phyloP scores from a whole-genome alignment of 2,113 vertebrate genomes.

The Daphoenositta chrysoptera region DNA sequence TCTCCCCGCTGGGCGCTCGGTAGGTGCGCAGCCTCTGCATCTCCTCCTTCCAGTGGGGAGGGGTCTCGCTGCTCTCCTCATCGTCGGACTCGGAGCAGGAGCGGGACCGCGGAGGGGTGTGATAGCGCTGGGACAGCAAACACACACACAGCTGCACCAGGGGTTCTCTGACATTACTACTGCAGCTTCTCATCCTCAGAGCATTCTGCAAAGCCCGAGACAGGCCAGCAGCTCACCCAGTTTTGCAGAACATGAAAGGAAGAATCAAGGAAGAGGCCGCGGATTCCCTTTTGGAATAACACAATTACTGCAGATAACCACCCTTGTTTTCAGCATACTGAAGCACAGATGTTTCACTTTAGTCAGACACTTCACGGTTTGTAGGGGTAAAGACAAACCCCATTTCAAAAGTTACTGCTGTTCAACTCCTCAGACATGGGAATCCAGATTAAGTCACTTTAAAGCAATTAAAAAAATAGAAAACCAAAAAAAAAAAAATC shows the following conservation, averaged over 20 bases:
- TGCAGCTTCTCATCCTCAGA: background rate
- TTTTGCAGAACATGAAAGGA: rapidly evolving
- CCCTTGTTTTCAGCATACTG: background rate
- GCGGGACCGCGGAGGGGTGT: slow-evolving; percentile 90
- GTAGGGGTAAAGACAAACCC: background rate
- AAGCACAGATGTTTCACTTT: background rate
- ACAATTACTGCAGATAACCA: background rate
- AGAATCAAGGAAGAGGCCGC: background rate
- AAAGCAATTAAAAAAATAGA: background rate
- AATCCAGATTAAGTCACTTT: background rate
- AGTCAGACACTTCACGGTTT: background rate
- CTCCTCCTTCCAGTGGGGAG: slow-evolving; percentile 97
- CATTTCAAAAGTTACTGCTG: background rate
- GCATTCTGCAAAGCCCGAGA: background rate
- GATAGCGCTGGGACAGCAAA: slow-evolving; percentile 82
- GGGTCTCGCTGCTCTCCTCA: slow-evolving; percentile 90
- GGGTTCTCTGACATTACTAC: rapidly evolving
- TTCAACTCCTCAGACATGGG: background rate
- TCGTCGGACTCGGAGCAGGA: slow-evolving; percentile 89
- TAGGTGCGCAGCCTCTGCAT: slow-evolving; percentile 89
- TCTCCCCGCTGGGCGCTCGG: slow-evolving; percentile 83
- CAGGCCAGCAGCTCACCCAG: background rate
- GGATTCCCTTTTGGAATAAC: background rate
- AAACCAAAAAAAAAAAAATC: background rate
- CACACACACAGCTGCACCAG: background rate